These are phyloP conservation scores for Agrotis segetum DNA, from an alignment of 2,888 invertebrate genomes.

Conservation along the genomic window DNA sequence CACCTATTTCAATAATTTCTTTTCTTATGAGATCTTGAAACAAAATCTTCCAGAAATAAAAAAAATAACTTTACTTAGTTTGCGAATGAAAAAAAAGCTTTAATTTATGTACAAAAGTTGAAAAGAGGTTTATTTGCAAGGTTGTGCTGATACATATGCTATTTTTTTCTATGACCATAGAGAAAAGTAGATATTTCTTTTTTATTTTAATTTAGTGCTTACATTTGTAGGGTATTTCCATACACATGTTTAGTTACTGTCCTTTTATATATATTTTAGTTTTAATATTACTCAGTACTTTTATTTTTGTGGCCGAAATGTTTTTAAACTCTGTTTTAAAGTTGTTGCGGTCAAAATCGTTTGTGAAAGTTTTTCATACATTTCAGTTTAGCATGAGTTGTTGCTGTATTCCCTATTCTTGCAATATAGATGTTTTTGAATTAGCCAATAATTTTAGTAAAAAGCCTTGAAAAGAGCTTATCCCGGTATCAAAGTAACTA, in stretches of 20 bases:
- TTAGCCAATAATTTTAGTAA: neutral
- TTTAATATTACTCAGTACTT: too few relatives aligned
- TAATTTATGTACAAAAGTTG: constrained; percentile 49
- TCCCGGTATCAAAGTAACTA: neutral
- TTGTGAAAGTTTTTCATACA: too few relatives aligned
- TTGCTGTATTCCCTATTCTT: constrained; percentile 26
- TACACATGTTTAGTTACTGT: neutral
- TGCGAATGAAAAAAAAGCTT: constrained; percentile 46
- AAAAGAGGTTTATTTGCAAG: constrained; percentile 35
- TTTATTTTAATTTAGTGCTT: constrained; percentile 8
- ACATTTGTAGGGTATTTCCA: neutral
- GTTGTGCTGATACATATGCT: constrained; percentile 37
- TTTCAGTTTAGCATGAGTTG: neutral
- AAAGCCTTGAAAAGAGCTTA: neutral
- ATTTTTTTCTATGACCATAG: constrained; percentile 56
- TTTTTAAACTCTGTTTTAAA: neutral
- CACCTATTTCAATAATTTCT: constrained; percentile 25
- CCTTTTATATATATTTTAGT: neutral
- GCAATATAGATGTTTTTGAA: constrained; percentile 12
- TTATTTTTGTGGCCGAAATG: neutral
- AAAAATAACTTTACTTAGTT: neutral
- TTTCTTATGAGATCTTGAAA: constrained; percentile 16
- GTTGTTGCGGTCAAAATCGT: neutral
- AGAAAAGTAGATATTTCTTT: constrained; percentile 44
- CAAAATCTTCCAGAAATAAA: constrained; percentile 2